Conservation (phyloP, 2,113 vertebrate genomes). For the Callopanchax toddi region DNA sequence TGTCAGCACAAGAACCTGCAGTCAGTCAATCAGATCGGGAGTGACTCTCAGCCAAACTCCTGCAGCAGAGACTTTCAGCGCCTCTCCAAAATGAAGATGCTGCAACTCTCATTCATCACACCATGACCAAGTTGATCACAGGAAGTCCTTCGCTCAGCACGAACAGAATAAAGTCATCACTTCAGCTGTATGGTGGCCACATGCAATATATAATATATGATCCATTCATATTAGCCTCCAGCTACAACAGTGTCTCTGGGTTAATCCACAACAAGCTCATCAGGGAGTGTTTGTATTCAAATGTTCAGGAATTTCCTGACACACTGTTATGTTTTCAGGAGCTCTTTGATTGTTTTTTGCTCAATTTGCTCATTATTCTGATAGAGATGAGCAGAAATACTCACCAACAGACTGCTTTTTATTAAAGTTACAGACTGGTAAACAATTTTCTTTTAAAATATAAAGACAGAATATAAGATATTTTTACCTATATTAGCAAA, state of each 20-base stretch:
- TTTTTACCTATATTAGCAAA: neutral
- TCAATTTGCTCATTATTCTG: conserved; percentile 14
- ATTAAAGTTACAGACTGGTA: no score
- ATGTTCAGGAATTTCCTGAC: neutral
- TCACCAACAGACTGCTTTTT: neutral
- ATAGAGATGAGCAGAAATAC: conserved; percentile 3
- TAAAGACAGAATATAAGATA: no score
- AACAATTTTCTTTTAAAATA: no score
- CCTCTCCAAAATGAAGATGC: conserved; percentile 41
- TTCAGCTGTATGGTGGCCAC: conserved; percentile 52
- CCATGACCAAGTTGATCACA: conserved; percentile 59
- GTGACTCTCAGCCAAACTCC: neutral
- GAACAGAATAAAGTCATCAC: conserved; percentile 63
- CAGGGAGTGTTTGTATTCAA: neutral
- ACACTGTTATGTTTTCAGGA: conserved; percentile 26
- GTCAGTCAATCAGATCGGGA: conserved; percentile 18
- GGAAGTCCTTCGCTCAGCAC: conserved; percentile 54
- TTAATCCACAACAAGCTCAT: neutral
- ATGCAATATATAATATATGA: conserved; percentile 61
- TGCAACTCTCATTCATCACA: conserved; percentile 60
- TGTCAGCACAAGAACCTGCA: conserved; percentile 4
- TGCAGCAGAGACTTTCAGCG: neutral
- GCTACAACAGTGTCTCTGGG: no score
- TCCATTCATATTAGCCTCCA: conserved; percentile 69
- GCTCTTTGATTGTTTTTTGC: conserved; percentile 16